A percentile compares a stretch with the other conserved stretches of the same genome.
phyloP scores from a whole-genome alignment of 2,797 vertebrate species.

The Menidia menidia region DNA sequence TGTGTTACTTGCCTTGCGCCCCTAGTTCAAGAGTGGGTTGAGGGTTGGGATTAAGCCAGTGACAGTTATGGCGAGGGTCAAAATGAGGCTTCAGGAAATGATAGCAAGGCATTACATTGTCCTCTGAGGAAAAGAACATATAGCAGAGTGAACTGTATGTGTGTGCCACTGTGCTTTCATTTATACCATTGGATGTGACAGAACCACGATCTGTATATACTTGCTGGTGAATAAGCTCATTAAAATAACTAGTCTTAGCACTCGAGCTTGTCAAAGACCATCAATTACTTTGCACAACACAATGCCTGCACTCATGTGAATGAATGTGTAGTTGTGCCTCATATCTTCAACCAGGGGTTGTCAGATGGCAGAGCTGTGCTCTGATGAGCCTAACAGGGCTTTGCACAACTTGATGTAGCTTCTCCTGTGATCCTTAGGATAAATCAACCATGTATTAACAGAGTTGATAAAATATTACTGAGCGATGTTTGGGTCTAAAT shows the following conservation, averaged over 20 bases:
- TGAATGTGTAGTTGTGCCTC: conserved; percentile 51
- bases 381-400: conserved; percentile 43
- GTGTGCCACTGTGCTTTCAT: conserved; percentile 14
- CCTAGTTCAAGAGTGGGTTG: not conserved
- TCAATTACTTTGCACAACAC: conserved; percentile 64
- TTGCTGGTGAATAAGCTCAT: conserved; percentile 58
- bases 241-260: conserved; percentile 57
- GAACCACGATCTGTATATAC: conserved; percentile 44
- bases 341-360: conserved; percentile 48
- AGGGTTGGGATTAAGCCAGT: conserved; percentile 3
- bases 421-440: conserved; percentile 24
- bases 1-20: not conserved
- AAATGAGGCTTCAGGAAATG: not conserved
- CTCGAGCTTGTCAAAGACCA: conserved; percentile 60
- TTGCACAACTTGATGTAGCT: conserved; percentile 53
- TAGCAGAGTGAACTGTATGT: not conserved
- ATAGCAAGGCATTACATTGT: not conserved
- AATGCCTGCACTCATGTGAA: conserved; percentile 52
- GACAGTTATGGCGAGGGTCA: not conserved
- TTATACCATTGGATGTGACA: conserved; percentile 28
- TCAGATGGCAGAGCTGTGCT: conserved; percentile 24
- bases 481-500: conserved; percentile 1
- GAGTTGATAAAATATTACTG: not conserved
- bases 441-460: conserved; percentile 21
- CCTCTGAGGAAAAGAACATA: conserved; percentile 7